Conservation (phyloP, 2,113 vertebrate species). For the Anguilla rostrata region DNA sequence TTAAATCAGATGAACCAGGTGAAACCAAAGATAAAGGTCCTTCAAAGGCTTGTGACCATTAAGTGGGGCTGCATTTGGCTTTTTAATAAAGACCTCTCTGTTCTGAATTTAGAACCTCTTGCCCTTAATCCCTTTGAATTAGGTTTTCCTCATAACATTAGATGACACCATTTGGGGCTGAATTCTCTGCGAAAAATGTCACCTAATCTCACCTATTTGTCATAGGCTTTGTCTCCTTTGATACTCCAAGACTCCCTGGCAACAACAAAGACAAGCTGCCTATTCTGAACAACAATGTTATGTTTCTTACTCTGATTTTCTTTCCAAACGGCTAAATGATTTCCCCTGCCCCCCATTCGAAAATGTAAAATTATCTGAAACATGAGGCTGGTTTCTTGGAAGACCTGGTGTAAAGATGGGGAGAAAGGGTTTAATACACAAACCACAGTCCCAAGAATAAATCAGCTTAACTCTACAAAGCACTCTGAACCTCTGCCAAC, state of each 20-base stretch:
- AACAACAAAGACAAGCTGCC: constrained; percentile 1
- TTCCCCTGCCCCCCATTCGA: not conserved
- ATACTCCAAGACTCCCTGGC: constrained; percentile 19
- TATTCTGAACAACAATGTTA: constrained; percentile 9
- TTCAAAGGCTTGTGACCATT: not conserved
- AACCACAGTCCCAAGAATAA: constrained; percentile 19
- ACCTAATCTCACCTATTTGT: constrained; percentile 2
- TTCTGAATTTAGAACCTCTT: constrained; percentile 32
- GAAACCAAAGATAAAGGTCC: constrained; percentile 17
- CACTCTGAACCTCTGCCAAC: constrained; percentile 15
- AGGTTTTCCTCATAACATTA: constrained; percentile 24
- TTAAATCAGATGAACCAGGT: constrained; percentile 5
- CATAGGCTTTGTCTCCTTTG: constrained; percentile 16
- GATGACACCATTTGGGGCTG: constrained; percentile 28
- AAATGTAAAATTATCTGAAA: constrained; percentile 25
- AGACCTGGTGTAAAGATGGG: constrained; percentile 15
- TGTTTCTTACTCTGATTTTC: constrained; percentile 23
- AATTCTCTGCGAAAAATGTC: constrained; percentile 20
- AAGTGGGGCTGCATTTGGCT: not conserved
- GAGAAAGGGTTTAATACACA: constrained; percentile 28
- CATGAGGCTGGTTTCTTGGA: not conserved
- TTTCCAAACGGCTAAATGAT: constrained; percentile 5
- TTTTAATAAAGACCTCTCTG: constrained; percentile 33
- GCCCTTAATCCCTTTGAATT: constrained; percentile 14
- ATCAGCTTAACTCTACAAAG: constrained; percentile 20